Evolutionary conservation across 1,140 invertebrate genomes (phyloP).

Genomic region (Asobara japonica): DNA sequence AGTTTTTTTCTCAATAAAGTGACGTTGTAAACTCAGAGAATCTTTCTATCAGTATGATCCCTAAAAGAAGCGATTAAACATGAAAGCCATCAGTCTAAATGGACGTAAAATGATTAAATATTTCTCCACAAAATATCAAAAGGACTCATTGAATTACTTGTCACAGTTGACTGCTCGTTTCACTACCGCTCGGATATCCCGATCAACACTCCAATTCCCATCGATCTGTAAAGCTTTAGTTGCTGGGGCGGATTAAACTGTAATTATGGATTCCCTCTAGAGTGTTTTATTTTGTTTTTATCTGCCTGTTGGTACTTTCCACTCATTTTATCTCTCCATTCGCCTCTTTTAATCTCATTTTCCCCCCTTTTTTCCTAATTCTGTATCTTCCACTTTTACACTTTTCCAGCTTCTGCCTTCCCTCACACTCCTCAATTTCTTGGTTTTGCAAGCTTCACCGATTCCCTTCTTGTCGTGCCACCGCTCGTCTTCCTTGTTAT

Average conservation of each 20-base stretch:
- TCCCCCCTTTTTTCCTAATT: neutral
- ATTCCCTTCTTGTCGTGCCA: neutral
- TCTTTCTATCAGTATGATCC: too few species aligned
- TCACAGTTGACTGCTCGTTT: neutral
- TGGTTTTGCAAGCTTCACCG: neutral
- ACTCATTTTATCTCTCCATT: slow-evolving; percentile 1
- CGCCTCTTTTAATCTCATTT: neutral
- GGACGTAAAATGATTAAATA: neutral
- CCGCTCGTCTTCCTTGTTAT: neutral
- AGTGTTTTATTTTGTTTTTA: neutral
- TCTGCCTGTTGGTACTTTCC: neutral
- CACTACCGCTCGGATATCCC: neutral
- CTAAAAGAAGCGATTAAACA: too few species aligned
- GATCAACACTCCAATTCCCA: neutral
- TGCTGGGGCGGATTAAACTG: neutral
- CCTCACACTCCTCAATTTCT: neutral
- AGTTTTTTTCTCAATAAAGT: too few species aligned
- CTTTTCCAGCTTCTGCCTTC: neutral
- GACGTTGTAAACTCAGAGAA: too few species aligned
- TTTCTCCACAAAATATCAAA: neutral
- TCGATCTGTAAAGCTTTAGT: slow-evolving; percentile 4
- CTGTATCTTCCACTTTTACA: neutral
- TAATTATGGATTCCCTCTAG: slow-evolving; percentile 4
- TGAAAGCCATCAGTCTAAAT: too few species aligned
- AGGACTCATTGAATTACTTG: neutral